A percentile compares a stretch with the other conserved stretches of the same genome.
Evolutionary conservation across 2,113 vertebrate species (phyloP).

Genomic region (Carollia perspicillata): DNA sequence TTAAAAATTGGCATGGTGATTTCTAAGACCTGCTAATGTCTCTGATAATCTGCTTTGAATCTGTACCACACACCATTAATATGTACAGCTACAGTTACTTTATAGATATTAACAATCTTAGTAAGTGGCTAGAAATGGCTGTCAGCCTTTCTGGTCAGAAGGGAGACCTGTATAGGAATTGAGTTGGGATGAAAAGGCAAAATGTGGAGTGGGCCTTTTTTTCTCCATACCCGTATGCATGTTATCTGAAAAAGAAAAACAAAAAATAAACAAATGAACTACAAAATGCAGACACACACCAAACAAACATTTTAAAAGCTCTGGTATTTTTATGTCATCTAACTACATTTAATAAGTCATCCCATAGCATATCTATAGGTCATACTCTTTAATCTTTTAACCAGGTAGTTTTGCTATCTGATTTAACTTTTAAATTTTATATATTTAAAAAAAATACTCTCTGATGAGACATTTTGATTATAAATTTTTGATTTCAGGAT

Average conservation of each 20-base stretch:
- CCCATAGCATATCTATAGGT: background rate
- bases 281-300: background rate
- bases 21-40: background rate
- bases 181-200: background rate
- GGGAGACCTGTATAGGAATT: background rate
- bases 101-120: background rate
- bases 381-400: background rate
- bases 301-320: background rate
- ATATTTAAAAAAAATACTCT: background rate
- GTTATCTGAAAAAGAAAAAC: background rate
- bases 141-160: background rate
- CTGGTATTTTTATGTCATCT: background rate
- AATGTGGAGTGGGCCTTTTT: background rate
- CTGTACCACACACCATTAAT: background rate
- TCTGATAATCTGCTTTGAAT: background rate
- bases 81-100: background rate
- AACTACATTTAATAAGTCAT: background rate
- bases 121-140: background rate
- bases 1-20: background rate
- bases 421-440: conserved; percentile 4
- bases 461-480: background rate
- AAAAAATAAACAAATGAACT: background rate
- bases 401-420: background rate
- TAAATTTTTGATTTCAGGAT: background rate
- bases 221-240: background rate